phyloP scores from a whole-genome alignment of 1,140 invertebrate genomes.

The Babylonia areolata region DNA sequence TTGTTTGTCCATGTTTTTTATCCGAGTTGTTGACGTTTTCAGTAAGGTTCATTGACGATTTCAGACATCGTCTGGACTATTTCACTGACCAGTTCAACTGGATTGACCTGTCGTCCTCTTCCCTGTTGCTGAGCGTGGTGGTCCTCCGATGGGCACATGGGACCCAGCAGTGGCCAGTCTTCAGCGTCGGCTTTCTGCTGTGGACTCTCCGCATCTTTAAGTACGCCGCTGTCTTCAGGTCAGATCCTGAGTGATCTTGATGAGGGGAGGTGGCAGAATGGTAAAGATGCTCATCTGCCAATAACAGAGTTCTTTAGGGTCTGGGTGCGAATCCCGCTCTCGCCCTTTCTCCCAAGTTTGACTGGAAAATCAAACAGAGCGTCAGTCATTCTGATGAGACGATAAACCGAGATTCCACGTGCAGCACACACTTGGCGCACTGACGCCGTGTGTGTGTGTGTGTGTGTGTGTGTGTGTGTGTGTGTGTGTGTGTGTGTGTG shows the following conservation, averaged over 20 bases:
- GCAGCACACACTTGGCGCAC: too few relatives aligned
- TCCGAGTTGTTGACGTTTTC: too few relatives aligned
- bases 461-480: not conserved
- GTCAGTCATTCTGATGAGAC: too few relatives aligned
- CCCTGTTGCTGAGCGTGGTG: slow-evolving; percentile 49
- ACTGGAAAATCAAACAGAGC: too few relatives aligned
- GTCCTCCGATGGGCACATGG: slow-evolving; percentile 50
- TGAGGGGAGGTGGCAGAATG: not conserved
- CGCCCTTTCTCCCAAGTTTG: too few relatives aligned
- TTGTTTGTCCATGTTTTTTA: too few relatives aligned
- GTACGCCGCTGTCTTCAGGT: slow-evolving; percentile 65
- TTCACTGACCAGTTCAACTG: slow-evolving; percentile 63
- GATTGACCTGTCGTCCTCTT: slow-evolving; percentile 55
- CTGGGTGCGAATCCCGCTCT: too few relatives aligned
- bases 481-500: not conserved
- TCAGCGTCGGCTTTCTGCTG: slow-evolving; percentile 56
- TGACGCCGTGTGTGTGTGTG: not conserved
- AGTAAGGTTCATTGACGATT: slow-evolving; percentile 29
- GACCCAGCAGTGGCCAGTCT: slow-evolving; percentile 59
- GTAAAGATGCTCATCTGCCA: too few relatives aligned
- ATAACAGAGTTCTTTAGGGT: too few relatives aligned
- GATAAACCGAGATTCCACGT: too few relatives aligned
- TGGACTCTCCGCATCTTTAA: slow-evolving; percentile 65
- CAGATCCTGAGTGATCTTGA: not conserved
- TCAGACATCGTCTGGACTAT: slow-evolving; percentile 61